Percentiles rank a stretch among this genome's conserved stretches.
Conservation (phyloP, 2,888 invertebrate species). For the Aricia artaxerxes region DNA sequence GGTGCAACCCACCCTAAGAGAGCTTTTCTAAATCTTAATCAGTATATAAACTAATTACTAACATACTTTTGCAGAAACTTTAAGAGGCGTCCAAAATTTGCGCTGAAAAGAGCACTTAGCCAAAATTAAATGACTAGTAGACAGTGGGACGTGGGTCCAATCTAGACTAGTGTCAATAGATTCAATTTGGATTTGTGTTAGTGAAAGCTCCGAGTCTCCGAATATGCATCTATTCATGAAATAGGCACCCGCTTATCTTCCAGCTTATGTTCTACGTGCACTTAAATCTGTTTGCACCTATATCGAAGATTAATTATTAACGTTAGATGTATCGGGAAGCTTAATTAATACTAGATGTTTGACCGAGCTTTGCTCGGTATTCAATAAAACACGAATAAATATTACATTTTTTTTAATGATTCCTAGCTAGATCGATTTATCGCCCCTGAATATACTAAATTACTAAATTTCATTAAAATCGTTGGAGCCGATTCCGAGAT, state of each 20-base stretch:
- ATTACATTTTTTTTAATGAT: too few species aligned
- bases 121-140: conserved; percentile 44
- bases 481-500: too few species aligned
- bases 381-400: too few species aligned
- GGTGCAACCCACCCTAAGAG: neutral
- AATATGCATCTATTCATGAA: conserved; percentile 46
- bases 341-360: too few species aligned
- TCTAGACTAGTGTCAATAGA: conserved; percentile 70
- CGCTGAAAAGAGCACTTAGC: conserved; percentile 41
- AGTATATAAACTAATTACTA: neutral
- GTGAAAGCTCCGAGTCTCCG: conserved; percentile 39
- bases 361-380: too few species aligned
- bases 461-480: too few species aligned
- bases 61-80: neutral
- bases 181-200: conserved; percentile 67
- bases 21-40: neutral
- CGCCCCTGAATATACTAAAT: too few species aligned
- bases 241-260: conserved; percentile 35
- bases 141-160: conserved; percentile 44
- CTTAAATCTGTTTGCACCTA: conserved; percentile 5
- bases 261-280: conserved; percentile 28
- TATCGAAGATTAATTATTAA: conserved; percentile 11
- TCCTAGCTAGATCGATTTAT: too few species aligned
- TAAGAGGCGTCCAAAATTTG: conserved; percentile 10
- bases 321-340: neutral